Evolutionary conservation across 1,140 invertebrate genomes (phyloP), one percentile per base, ranked within the genome.

Genomic region (Procambarus virginalis): DNA sequence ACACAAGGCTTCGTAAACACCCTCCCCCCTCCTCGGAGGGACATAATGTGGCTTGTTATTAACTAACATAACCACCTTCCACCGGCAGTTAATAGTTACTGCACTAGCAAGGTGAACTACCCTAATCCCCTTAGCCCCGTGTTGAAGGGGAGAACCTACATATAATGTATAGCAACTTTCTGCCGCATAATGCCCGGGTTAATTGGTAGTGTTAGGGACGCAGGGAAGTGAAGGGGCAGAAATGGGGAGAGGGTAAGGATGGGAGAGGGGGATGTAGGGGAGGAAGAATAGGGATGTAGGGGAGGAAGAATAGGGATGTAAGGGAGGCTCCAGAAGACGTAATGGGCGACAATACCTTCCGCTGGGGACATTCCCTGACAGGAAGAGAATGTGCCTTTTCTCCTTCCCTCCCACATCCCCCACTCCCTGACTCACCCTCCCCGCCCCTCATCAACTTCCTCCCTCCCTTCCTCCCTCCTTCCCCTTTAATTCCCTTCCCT

Each of bases 341-440:
- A 82, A 82, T 82, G 80, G 60, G 12, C 22, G 58, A 82, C 80
- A 48, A 68, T 82, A 82, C 46, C 60, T 82, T 46, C 6, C 3
- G 68, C 9, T 17, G 68, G 80, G 34, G 80, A 68, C 80, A 64
- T 82, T 82, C 58, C 12, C 58, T 68, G 80, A 45, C 80, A 17
- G 51, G 12, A 22, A 34, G 58, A 68, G 80, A 82, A 68, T 64
- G 58, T 82, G 58, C 3, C 34, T 34, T 1, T 60, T 51, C 84
- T 20, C 51, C 75, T 58, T 55, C 70, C 34, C 82, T 48, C 12
- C 82, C 73, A 64, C 60, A 20, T 22, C 14, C 12, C n/a, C 34
- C 1, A 34, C 34, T 34, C 34, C 34, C 34, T 34, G 34, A 34
- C 34, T 34, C 34, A 34, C 34, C 34, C 34, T 34, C 34, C 68